These are phyloP conservation scores for Danio kyathit DNA, from an alignment of 2,797 vertebrate genomes.

Conservation along the genomic window DNA sequence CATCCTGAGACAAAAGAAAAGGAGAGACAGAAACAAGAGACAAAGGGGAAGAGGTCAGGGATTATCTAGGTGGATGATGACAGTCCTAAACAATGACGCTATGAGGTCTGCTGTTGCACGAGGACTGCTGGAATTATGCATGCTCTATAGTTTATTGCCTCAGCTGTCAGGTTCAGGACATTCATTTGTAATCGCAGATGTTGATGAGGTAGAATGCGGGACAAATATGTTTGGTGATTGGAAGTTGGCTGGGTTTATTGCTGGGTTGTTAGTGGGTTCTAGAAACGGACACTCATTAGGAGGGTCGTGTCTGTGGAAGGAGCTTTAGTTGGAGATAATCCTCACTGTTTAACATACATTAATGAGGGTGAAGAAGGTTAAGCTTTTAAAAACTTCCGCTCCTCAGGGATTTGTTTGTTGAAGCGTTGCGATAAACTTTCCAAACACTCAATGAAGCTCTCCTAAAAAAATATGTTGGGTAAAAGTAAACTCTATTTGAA, in stretches of 20 bases:
- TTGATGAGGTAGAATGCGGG: conserved; percentile 3
- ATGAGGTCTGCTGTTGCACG: conserved; percentile 30
- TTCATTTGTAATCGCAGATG: conserved; percentile 28
- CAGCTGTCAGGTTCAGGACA: conserved; percentile 6
- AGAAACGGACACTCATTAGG: conserved; percentile 3
- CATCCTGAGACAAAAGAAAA: conserved; percentile 50
- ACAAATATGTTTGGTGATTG: conserved; percentile 11
- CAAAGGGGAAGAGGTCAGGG: conserved; percentile 27
- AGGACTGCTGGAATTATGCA: conserved; percentile 48
- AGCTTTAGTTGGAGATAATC: conserved; percentile 1
- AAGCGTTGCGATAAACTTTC: conserved; percentile 3
- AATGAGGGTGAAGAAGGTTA: conserved; percentile 29
- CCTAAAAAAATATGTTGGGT: too few relatives aligned
- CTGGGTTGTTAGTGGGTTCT: conserved; percentile 16
- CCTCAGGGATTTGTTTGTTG: neutral
- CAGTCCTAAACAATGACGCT: conserved; percentile 47
- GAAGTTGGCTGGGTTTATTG: neutral
- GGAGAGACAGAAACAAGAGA: conserved; percentile 35
- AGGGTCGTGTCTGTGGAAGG: neutral
- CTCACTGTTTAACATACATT: conserved; percentile 14
- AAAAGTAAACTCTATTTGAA: too few relatives aligned
- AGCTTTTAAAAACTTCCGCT: conserved; percentile 21
- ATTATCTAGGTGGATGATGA: conserved; percentile 43
- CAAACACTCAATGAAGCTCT: neutral
- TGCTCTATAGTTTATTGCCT: conserved; percentile 16